These are phyloP conservation scores for Grantiella picta DNA, from an alignment of 2,113 vertebrate genomes.

Conservation along the genomic window DNA sequence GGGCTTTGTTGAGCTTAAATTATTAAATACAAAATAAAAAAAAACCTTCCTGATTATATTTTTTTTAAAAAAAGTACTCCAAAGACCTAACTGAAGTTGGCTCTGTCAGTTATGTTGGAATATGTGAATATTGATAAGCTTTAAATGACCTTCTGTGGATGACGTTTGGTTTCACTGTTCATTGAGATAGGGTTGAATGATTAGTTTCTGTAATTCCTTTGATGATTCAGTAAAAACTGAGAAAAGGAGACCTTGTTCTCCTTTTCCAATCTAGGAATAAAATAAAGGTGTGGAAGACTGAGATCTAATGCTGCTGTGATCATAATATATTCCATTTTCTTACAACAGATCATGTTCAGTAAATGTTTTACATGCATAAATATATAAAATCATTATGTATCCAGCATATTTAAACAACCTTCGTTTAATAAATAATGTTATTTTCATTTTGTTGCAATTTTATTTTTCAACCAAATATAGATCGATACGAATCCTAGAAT, in stretches of 20 bases:
- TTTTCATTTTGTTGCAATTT: background rate
- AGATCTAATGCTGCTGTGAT: background rate
- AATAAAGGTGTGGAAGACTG: background rate
- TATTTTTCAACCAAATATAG: background rate
- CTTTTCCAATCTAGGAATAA: background rate
- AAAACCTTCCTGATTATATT: background rate
- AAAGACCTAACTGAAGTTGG: background rate
- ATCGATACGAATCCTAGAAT: background rate
- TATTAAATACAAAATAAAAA: background rate
- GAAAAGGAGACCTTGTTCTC: background rate
- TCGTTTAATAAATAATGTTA: background rate
- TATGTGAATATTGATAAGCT: background rate
- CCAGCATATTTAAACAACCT: background rate
- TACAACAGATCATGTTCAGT: background rate
- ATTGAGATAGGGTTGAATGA: background rate
- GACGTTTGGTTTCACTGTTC: background rate
- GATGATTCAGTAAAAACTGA: background rate
- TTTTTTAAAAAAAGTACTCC: background rate
- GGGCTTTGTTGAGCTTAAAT: background rate
- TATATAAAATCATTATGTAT: background rate
- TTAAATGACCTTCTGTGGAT: background rate
- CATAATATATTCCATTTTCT: background rate
- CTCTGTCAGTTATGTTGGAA: background rate
- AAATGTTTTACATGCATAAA: background rate
- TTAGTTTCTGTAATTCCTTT: background rate